A percentile compares a stretch with the other conserved stretches of the same genome.
phyloP scores from a whole-genome alignment of 2,888 invertebrate genomes.

The Smittia aterrima region DNA sequence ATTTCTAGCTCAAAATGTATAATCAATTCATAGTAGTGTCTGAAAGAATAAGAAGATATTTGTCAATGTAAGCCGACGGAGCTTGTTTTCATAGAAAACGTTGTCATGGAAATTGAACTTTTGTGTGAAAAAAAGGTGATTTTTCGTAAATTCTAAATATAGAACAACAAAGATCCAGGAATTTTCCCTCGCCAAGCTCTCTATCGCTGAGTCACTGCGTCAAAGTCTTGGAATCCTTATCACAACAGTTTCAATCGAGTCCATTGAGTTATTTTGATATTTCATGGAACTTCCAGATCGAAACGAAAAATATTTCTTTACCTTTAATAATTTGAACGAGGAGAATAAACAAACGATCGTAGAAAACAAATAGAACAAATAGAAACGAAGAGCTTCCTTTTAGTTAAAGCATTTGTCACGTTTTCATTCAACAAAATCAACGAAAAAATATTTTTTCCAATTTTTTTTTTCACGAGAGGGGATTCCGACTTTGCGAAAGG shows the following conservation, averaged over 20 bases:
- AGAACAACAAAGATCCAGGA: constrained; percentile 27
- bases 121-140: not conserved
- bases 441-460: too few relatives aligned
- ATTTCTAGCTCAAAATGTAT: not conserved
- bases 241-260: too few relatives aligned
- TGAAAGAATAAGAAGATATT: not conserved
- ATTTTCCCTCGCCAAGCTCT: not conserved
- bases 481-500: too few relatives aligned
- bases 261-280: too few relatives aligned
- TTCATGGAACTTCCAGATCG: too few relatives aligned
- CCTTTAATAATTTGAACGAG: not conserved
- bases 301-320: not conserved
- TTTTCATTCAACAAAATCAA: not conserved
- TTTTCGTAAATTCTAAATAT: constrained; percentile 34
- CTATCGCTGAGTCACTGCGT: not conserved
- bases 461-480: too few relatives aligned
- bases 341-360: not conserved
- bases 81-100: too few relatives aligned
- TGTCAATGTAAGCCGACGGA: not conserved
- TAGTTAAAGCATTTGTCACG: not conserved
- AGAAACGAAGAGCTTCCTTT: not conserved
- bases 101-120: not conserved
- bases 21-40: not conserved
- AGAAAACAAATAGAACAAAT: not conserved
- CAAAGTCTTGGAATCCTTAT: not conserved